Evolutionary conservation across 1,140 invertebrate species (phyloP), one percentile per base, ranked within the genome.

Genomic region (Diuraphis noxia): DNA sequence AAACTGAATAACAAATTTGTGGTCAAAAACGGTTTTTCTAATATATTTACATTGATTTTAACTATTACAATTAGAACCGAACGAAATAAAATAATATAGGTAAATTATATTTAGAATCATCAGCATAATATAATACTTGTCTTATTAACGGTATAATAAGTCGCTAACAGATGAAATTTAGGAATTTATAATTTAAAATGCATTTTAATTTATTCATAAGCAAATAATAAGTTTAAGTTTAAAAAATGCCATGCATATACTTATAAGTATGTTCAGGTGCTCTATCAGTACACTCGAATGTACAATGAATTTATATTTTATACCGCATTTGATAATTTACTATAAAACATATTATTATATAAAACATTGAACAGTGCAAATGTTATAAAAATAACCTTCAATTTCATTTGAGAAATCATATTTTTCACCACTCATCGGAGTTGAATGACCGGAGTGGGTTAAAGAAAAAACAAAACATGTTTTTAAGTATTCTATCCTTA

Each of bases 371-470:
- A 7, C 9, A 34, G 36, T 38, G 23, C 2, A 2, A 81, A 82
- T 82, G 81, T 46, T 49, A 49, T n/a, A 85, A 46, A 85, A 85
- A 85, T 49, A 85, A 46, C 43, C 84, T 85, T 85, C 84, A 86
- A 52, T 49, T 87, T 87, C 46, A 36, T 87, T 30, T 87, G 49
- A 86, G 9, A 86, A 36, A n/a, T 87, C 34, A 87, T 87, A 87
- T 87, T 87, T 87, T 87, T 87, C 52, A 63, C 36, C 36, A 52
- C 36, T 88, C 17, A 30, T 56, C 25, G 21, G 23, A 88, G 86
- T 88, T 88, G 86, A 88, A 88, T 7, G 86, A 88, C 86, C 86
- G 49, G 25, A 63, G 38, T 88, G 49, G 86, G 85, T 56, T 87
- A 87, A 38, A 87, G 13, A 87, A 84, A 30, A 63, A 88, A 88